Evolutionary conservation across 2,888 invertebrate species (phyloP), one percentile per base, ranked within the genome.

Genomic region (Sylvicola cinctus): DNA sequence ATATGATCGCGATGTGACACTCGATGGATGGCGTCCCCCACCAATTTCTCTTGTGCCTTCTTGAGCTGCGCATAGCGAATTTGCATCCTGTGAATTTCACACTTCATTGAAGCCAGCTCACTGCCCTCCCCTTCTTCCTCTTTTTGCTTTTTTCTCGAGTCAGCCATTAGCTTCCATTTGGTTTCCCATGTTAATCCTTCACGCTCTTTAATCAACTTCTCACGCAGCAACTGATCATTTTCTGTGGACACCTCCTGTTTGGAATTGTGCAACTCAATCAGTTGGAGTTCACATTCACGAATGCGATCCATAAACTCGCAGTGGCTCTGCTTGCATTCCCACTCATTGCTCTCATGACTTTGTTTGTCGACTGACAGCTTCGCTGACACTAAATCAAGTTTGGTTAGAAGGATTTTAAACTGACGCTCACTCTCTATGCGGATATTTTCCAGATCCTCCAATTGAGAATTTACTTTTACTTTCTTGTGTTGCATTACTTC

Each of bases 71-170:
- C 47, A 30, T 46, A 47, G 3, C 58, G 48, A 28, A 81, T 78
- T 55, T 77, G 70, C 84, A 84, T 84, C 43, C 76, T 66, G 45
- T 83, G 83, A 46, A 85, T 83, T 61, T 85, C 84, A 27, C 62
- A 64, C 48, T 67, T 74, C 81, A 84, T 83, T 23, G 63, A 63
- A 1, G 71, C 72, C 14, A 81, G 66, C 51, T 83, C 83, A 3
- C 83, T 77, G 4, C 63, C 68, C 3, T 63, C 56, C 1, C 68
- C 63, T 36, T 66, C 64, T 36, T 79, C 78, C 25, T 68, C 63
- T 35, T 69, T 67, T 32, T 79, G 66, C 46, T 65, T 71, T 43
- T 66, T 68, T 45, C 74, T 70, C 1, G 77, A 66, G 48, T 84
- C 80, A 15, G 69, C 66, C 2, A 77, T 74, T 45, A 81, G 51